Evolutionary conservation across 2,797 vertebrate species (phyloP).

Genomic region (Antennarius maculatus): DNA sequence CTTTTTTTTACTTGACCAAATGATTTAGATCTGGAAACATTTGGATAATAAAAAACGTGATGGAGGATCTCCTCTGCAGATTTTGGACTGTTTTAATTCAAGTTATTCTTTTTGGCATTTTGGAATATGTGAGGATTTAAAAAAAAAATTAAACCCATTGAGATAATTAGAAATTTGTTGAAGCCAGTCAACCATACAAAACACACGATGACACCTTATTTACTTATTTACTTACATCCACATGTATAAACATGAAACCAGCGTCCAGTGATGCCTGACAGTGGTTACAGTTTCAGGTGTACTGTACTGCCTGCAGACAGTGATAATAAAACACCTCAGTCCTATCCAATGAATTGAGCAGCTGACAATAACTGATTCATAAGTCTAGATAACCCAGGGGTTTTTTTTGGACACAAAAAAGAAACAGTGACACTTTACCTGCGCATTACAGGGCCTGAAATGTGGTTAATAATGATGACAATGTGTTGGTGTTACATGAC

Average conservation of each 20-base stretch:
- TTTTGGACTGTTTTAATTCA: background rate
- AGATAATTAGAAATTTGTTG: background rate
- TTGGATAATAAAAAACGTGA: too few relatives aligned
- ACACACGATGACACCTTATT: too few relatives aligned
- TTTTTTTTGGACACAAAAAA: background rate
- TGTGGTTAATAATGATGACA: background rate
- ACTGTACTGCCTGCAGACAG: conserved; percentile 1
- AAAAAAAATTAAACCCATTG: accelerated
- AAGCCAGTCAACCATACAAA: background rate
- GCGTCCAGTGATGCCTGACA: too few relatives aligned
- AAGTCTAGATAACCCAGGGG: conserved; percentile 3
- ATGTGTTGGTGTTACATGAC: background rate
- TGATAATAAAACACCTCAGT: conserved; percentile 15
- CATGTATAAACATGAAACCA: background rate
- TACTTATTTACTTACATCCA: background rate
- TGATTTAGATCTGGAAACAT: background rate
- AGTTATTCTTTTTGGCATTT: background rate
- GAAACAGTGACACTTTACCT: background rate
- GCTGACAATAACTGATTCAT: conserved; percentile 23
- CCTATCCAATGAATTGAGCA: conserved; percentile 23
- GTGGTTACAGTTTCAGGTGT: conserved; percentile 8
- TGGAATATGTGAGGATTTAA: background rate
- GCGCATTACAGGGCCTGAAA: conserved; percentile 3
- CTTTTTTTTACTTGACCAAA: background rate
- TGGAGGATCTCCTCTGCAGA: too few relatives aligned